Base-by-base conservation (phyloP, 2,888 invertebrate genomes). In the Pedicia rivosa region DNA sequence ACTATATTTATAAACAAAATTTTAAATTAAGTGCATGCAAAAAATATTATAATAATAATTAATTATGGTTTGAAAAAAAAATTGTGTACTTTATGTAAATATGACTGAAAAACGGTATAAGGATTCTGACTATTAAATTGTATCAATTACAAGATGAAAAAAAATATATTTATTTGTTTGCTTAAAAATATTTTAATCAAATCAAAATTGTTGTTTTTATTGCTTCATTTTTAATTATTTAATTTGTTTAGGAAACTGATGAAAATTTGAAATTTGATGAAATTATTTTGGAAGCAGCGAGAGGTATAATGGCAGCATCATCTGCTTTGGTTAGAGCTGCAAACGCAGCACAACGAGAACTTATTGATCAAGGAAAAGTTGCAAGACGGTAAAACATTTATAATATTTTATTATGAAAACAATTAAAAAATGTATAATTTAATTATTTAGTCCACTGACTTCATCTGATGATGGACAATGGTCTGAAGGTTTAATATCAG, bases 201-300 rank as follows among this genome's bases (percentile, higher is more conserved):
- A 12, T 27, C 6, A 12, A 4, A 4, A 12, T 27, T 6, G 20
- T n/a, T 13, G 16, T 8, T 12, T 35, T 3, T 10, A 20, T 37
- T 12, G 10, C 7, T 10, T 16, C 31, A 27, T 19, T 33, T 30
- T 33, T 37, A 26, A 26, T 17, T 31, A 16, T 28, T 25, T 19
- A 19, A 42, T 41, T 57, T 54, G 53, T 63, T 7, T 63, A 91
- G 83, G 83, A 83, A 59, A 74, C 86, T 4, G 91, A 92, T 55
- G 91, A 94, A 58, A 83, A 77, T 45, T 72, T 97, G 63, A 92
- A 92, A 66, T 98, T 98, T 61, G 98, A 99, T 57, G 97, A 95
- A 64, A 94, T 97, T 82, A 98, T 98, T 48, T 63, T 98, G 50
- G 92, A 94, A 56, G 97, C 97, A 0, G 97, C 97, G 27, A 94